phyloP scores from a whole-genome alignment of 2,797 vertebrate genomes.

The Chelon auratus region DNA sequence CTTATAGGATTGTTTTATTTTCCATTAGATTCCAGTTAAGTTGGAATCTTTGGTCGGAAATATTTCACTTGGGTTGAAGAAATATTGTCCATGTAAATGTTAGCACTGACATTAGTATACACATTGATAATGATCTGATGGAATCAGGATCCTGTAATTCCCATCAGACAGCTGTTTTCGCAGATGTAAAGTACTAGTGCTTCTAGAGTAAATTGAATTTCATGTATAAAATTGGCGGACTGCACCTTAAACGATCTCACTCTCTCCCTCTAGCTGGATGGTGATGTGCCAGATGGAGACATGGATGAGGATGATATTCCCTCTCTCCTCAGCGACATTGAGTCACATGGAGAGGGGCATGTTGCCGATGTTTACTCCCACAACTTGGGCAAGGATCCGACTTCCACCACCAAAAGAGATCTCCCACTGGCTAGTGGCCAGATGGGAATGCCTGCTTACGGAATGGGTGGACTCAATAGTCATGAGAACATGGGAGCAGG shows the following conservation, averaged over 20 bases:
- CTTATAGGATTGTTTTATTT: background rate
- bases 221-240: background rate
- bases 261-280: slow-evolving; percentile 68
- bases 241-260: slow-evolving; percentile 4
- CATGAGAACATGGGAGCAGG: slow-evolving; percentile 71
- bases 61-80: no score
- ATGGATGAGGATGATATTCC: slow-evolving; percentile 93
- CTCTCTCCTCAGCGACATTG: slow-evolving; percentile 90
- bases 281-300: slow-evolving; percentile 69
- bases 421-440: slow-evolving; percentile 81
- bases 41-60: no score
- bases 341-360: slow-evolving; percentile 85
- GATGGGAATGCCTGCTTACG: slow-evolving; percentile 69
- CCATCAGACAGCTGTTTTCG: background rate
- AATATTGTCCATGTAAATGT: no score
- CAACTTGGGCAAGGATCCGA: slow-evolving; percentile 86
- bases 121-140: background rate
- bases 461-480: slow-evolving; percentile 27
- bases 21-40: no score
- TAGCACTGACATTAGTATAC: background rate
- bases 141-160: slow-evolving; percentile 6
- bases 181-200: background rate
- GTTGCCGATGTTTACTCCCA: slow-evolving; percentile 87
- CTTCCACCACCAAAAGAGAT: slow-evolving; percentile 79
- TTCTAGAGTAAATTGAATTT: background rate